Evolutionary conservation across 1,140 invertebrate genomes (phyloP), one percentile per base, ranked within the genome.

Genomic region (Heterodera carotae): DNA sequence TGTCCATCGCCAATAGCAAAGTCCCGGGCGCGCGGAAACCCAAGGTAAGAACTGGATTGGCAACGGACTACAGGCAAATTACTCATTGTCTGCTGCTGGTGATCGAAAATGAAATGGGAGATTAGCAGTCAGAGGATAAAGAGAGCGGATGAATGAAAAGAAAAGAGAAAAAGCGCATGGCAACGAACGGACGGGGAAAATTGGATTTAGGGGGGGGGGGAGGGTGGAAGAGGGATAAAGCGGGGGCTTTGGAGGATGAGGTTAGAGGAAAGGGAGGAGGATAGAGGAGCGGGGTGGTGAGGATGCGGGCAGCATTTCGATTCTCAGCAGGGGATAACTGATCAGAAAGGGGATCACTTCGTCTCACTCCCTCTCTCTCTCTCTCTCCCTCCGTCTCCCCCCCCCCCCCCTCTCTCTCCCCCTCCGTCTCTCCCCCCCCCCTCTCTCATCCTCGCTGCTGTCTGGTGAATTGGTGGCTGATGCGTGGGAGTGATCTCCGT

Each of bases 61-160:
- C 83, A 82, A 7, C 80, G 83, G 5, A 83, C 83, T 29, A 83
- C 53, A 7, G 81, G 81, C 59, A 82, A 84, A 59, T 67, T 79
- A 69, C 80, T 80, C 80, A 81, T 81, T 62, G 77, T 60, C 2
- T 59, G 18, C 39, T n/a, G n/a, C n/a, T n/a, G n/a, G n/a, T 29
- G 25, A 33, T 56, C 18, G 43, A 8, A 36, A 69, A 36, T 73
- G 56, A 27, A 56, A 33, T 75, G n/a, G 15, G 69, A 29, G 33
- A 75, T 5, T n/a, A 75, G n/a, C 1, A 25, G 34, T 27, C 25
- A 18, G 31, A 15, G 48, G n/a, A 31, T 5, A 31, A 75, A 75
- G 48, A n/a, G 2, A n/a, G 22, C 6, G 25, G 59, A 75, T 39
- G 43, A 59, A 8, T 39, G 67, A 33, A 33, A 33, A 33, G 36